Percentiles rank a stretch among this genome's conserved stretches.
phyloP scores from a whole-genome alignment of 2,113 vertebrate genomes.

The Heloderma charlesbogerti region DNA sequence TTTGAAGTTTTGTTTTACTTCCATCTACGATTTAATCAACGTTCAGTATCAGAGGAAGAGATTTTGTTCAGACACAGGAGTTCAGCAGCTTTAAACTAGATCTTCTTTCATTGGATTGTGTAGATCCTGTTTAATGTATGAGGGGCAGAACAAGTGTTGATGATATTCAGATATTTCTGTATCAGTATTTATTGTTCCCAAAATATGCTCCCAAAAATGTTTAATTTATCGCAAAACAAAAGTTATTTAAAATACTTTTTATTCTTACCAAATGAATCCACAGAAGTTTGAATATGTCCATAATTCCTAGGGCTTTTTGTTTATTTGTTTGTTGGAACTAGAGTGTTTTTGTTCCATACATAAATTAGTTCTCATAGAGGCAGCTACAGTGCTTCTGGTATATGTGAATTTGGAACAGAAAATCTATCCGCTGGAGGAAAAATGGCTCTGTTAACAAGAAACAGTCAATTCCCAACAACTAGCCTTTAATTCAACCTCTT shows the following conservation, averaged over 20 bases:
- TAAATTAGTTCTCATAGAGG: background rate
- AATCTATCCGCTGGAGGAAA: background rate
- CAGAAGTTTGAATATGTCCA: constrained; percentile 18
- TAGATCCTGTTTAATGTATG: constrained; percentile 40
- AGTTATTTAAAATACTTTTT: constrained; percentile 58
- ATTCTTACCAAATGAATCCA: constrained; percentile 40
- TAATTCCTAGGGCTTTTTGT: constrained; percentile 20
- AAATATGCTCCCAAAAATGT: constrained; percentile 24
- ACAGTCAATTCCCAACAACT: background rate
- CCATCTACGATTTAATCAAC: constrained; percentile 9
- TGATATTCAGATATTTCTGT: constrained; percentile 26
- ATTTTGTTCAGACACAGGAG: background rate
- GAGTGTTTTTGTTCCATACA: background rate
- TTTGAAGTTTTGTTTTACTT: constrained; percentile 12
- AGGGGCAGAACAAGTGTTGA: constrained; percentile 12
- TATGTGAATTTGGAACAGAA: constrained; percentile 7
- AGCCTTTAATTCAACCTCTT: constrained; percentile 37
- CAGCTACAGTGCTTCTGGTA: background rate
- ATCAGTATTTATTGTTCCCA: constrained; percentile 24
- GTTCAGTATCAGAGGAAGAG: background rate
- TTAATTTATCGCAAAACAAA: constrained; percentile 45
- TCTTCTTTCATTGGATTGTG: constrained; percentile 38
- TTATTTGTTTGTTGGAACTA: background rate
- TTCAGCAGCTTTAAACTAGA: background rate
- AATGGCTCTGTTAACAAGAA: constrained; percentile 30